Evolutionary conservation across 2,113 vertebrate genomes (phyloP), one percentile per base, ranked within the genome.

Genomic region (Cephalopterus ornatus): DNA sequence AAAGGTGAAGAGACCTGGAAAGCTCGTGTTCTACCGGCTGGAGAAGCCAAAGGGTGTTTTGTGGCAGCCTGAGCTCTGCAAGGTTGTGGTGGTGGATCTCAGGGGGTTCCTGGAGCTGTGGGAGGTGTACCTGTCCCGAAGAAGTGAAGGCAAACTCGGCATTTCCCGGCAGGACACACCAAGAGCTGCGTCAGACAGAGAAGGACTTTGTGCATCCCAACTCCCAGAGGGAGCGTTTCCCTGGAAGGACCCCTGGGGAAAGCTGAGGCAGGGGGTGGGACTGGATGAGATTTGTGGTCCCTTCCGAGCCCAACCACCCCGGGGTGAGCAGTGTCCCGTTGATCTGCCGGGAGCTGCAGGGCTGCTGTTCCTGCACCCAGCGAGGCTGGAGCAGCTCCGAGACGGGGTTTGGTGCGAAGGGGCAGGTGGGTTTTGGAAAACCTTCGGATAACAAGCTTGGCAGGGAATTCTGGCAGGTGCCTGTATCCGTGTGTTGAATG

Each of bases 371-470:
- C 63, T 35, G 47, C 1, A 42, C 12, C 59, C 52, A 50, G 1
- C 1, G 1, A 49, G 71, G 19, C 63, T 15, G 5, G 28, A 18
- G 46, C 32, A 39, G 28, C 16, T n/a, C 58, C 14, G 52, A n/a
- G 52, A 1, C 3, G 17, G 6, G 3, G 8, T 23, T 88, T 10
- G 12, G 14, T 1, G 0, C 0, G 20, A 70, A 88, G 33, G 28
- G 11, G 8, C 39, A 21, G 37, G 8, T 0, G 8, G 33, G 33
- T n/a, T 77, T 63, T 24, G 42, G 47, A 42, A 81, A 81, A 21
- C 13, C 21, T 53, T 39, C 7, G 27, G 13, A 21, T 24, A 41
- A 19, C 20, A 11, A 50, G 21, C 56, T 24, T 50, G 55, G n/a
- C n/a, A n/a, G n/a, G n/a, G n/a, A n/a, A n/a, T n/a, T n/a, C n/a